phyloP scores from a whole-genome alignment of 1,140 invertebrate genomes.

The Aleiodes sp. region DNA sequence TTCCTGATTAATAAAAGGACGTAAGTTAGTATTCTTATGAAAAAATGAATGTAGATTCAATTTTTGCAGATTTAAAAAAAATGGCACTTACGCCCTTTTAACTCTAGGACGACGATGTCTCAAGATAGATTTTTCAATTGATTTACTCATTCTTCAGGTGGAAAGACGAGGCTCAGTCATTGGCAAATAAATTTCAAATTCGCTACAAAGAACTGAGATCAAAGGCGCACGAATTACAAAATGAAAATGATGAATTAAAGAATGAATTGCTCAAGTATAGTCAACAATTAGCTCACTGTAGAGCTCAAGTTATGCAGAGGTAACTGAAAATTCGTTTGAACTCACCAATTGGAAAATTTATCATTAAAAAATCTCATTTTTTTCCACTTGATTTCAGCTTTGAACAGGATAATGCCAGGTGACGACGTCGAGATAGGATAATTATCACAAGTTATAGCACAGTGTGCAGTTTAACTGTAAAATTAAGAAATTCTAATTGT shows the following conservation, averaged over 20 bases:
- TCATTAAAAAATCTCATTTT: constrained; percentile 11
- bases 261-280: constrained; percentile 64
- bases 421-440: constrained; percentile 42
- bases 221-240: constrained; percentile 56
- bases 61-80: too few species aligned
- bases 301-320: constrained; percentile 52
- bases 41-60: too few species aligned
- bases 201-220: constrained; percentile 63
- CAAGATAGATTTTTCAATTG: constrained; percentile 37
- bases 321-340: constrained; percentile 30
- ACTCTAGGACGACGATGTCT: too few species aligned
- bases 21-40: too few species aligned
- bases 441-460: constrained; percentile 17
- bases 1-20: constrained; percentile 22
- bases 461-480: constrained; percentile 20
- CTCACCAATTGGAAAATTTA: background rate
- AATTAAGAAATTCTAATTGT: too few species aligned
- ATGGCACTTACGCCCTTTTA: too few species aligned
- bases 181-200: constrained; percentile 70
- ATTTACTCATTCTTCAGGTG: constrained; percentile 61
- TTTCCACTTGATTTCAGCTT: constrained; percentile 19
- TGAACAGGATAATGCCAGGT: constrained; percentile 42
- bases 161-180: constrained; percentile 72
- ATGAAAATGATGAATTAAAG: constrained; percentile 68
- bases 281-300: constrained; percentile 57